Evolutionary conservation across 2,797 vertebrate genomes (phyloP), one percentile per base, ranked within the genome.

Genomic region (Sciaenops ocellatus): DNA sequence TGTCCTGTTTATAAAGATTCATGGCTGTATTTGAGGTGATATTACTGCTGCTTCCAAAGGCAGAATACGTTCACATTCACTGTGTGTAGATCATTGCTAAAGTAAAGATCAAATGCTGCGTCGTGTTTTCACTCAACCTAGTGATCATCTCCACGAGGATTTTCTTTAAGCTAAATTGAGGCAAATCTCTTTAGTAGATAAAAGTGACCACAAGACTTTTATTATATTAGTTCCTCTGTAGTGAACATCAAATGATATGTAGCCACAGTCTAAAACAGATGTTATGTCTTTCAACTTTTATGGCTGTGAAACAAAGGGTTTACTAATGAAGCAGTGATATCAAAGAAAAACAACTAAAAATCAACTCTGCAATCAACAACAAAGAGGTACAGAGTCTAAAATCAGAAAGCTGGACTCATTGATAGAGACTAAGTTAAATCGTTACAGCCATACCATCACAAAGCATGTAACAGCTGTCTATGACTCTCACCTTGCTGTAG

Each of bases 401-500:
- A 52, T 48, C 24, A 47, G 12, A 82, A 65, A 55, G 22, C 20
- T 44, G 3, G 24, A 34, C 22, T 73, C 24, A 18, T 3, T n/a
- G 10, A 73, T 11, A 15, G 60, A 57, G 34, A 48, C 20, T 15
- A 6, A 8, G 38, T 51, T 18, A 20, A 52, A 28, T 38, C 30
- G 24, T 67, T 55, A 26, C 44, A 22, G 30, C 15, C 16, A 12
- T 6, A 6, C 44, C 50, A 69, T 38, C 34, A 26, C 26, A 52
- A 57, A 57, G 42, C 18, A n/a, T 16, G 7, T 17, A 22, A 51
- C 60, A 2, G n/a, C 5, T 47, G 10, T 76, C 17, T 16, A 3
- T 47, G 13, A 84, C 94, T 94, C 71, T 95, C 71, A 99, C 98
- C 97, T 99, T 99, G 94, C 96, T 99, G 93, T 98, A 98, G 2